Evolutionary conservation across 2,888 invertebrate species (phyloP).

Genomic region (Drosophila borborema): DNA sequence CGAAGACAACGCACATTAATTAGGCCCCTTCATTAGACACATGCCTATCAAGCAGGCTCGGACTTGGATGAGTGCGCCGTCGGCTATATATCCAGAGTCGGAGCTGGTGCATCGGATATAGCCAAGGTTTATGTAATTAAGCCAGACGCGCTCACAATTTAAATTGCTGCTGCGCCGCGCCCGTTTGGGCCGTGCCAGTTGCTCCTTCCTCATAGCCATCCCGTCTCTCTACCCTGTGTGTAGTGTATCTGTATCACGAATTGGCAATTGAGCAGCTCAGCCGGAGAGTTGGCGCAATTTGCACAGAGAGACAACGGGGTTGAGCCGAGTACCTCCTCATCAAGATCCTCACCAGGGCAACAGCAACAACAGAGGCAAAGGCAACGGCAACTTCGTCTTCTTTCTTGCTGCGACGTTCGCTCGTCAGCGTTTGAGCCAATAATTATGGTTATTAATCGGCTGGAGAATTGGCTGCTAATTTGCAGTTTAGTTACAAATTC

Average conservation of each 20-base stretch:
- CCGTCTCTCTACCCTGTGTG: neutral
- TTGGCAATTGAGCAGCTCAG: conserved; percentile 73
- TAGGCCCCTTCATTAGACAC: conserved; percentile 78
- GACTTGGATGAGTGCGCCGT: conserved; percentile 38
- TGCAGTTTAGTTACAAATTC: conserved; percentile 89
- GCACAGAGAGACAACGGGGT: conserved; percentile 20
- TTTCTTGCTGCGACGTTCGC: conserved; percentile 55
- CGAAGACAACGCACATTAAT: conserved; percentile 70
- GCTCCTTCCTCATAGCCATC: conserved; percentile 16
- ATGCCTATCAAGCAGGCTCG: conserved; percentile 68
- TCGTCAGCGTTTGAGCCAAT: conserved; percentile 83
- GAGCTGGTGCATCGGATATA: conserved; percentile 28
- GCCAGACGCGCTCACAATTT: conserved; percentile 81
- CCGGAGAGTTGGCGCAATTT: conserved; percentile 58
- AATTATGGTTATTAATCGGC: conserved; percentile 87
- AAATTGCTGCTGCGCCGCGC: conserved; percentile 63
- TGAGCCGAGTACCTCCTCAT: conserved; percentile 35
- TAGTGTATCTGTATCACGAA: conserved; percentile 78
- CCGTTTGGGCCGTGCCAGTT: conserved; percentile 1
- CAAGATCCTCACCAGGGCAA: conserved; percentile 48
- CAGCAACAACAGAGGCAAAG: conserved; percentile 24
- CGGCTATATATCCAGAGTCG: conserved; percentile 45
- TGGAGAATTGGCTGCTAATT: conserved; percentile 88
- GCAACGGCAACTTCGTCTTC: conserved; percentile 43
- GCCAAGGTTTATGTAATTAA: conserved; percentile 76